These are phyloP conservation scores for Balearica regulorum DNA, from an alignment of 2,797 vertebrate genomes.

Conservation along the genomic window DNA sequence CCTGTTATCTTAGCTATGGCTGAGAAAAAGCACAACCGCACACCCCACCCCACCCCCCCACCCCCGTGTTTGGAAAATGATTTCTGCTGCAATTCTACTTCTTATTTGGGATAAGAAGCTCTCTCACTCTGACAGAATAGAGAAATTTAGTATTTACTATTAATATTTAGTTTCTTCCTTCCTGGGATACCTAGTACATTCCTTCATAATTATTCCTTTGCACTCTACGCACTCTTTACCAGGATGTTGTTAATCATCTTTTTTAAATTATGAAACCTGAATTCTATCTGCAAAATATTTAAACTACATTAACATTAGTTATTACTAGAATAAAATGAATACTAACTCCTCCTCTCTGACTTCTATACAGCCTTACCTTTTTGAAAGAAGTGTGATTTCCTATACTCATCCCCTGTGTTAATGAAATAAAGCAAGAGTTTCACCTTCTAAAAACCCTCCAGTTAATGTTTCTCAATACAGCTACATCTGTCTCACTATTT, in stretches of 20 bases:
- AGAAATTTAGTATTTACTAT: not conserved
- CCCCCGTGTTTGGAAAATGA: not conserved
- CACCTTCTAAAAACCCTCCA: not conserved
- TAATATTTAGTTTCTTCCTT: not conserved
- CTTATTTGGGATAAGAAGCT: not conserved
- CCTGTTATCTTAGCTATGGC: not conserved
- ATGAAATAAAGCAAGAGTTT: not conserved
- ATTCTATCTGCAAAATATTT: not conserved
- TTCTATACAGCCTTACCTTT: not conserved
- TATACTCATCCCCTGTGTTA: not conserved
- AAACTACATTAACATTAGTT: not conserved
- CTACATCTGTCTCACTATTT: not conserved
- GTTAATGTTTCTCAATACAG: not conserved
- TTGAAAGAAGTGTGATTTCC: not conserved
- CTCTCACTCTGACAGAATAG: not conserved
- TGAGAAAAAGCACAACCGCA: not conserved
- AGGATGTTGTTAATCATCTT: not conserved
- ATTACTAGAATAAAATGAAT: not conserved
- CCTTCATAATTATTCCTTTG: not conserved
- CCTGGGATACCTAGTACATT: not conserved
- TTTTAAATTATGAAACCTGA: not conserved
- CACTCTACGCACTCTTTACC: not conserved
- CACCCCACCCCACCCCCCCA: too few relatives aligned
- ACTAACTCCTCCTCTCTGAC: not conserved
- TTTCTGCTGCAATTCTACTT: not conserved